Evolutionary conservation across 2,888 invertebrate genomes (phyloP), one percentile per base, ranked within the genome.

Genomic region (Callyntrura guangdongensis): DNA sequence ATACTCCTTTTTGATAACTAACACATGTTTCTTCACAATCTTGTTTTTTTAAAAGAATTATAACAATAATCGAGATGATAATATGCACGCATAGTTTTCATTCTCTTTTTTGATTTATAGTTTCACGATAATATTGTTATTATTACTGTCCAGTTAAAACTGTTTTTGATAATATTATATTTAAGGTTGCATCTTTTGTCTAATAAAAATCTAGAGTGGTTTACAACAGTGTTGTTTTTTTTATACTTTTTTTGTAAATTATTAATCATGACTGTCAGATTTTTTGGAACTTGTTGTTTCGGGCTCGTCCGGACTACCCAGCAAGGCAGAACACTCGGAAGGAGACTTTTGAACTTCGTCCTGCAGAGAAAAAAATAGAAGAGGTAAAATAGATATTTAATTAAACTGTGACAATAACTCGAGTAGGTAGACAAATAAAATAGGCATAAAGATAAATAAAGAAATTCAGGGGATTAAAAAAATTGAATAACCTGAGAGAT

Each of bases 401-500:
- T 45, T 69, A 8, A 47, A 47, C 4, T 67, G 69, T 17, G 49
- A 17, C 49, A 9, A 22, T 49, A 49, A 14, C 36, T 22, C 22
- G 22, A 61, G 9, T 17, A 17, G 17, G 14, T 36, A 27, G 45
- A 47, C n/a, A 22, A 72, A 12, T 53, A 20, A 5, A 59, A 59
- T 59, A 17, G n/a, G n/a, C n/a, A n/a, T n/a, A n/a, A 59, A 59
- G 6, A 59, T 47, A n/a, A n/a, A 59, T 17, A 45, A n/a, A 17
- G 25, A 67, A 67, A 36, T 0, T 14, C 27, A 56, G 59, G 27
- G 36, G 17, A 36, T 9, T 64, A 14, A 56, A 82, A 36, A 36
- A 36, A 4, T 36, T 61, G 36, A 47, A 25, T 53, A 22, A 94
- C 96, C 95, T 96, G 96, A 93, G 96, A 96, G 93, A 96, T 95